These are phyloP conservation scores for Donacobius atricapilla DNA, from an alignment of 2,113 vertebrate species.

Conservation along the genomic window DNA sequence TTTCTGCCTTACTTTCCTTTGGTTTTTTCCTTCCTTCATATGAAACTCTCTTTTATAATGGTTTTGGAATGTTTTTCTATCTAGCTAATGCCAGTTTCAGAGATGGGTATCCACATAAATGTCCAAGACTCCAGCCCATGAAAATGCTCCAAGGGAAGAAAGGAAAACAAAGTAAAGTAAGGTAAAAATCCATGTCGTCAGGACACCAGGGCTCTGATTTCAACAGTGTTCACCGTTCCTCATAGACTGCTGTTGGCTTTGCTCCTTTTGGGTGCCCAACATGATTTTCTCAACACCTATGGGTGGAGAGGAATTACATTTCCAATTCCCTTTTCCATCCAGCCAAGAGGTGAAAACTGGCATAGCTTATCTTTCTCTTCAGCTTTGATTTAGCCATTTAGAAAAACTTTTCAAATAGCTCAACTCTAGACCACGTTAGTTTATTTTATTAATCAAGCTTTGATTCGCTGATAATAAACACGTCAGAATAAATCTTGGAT, in stretches of 20 bases:
- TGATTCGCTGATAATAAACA: constrained; percentile 37
- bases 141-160: not conserved
- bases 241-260: not conserved
- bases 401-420: not conserved
- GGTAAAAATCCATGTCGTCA: not conserved
- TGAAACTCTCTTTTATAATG: not conserved
- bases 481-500: not conserved
- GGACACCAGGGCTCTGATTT: not conserved
- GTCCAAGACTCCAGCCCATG: not conserved
- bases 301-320: not conserved
- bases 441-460: constrained; percentile 37
- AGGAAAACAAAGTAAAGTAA: not conserved
- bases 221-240: rapidly evolving
- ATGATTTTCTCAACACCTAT: not conserved
- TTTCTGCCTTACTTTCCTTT: not conserved
- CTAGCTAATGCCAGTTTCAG: not conserved
- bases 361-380: not conserved
- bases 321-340: not conserved
- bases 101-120: not conserved
- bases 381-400: not conserved
- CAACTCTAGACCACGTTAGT: not conserved
- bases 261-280: not conserved
- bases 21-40: not conserved
- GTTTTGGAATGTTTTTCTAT: not conserved
- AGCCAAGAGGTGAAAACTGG: not conserved